phyloP scores from a whole-genome alignment of 2,797 vertebrate species.

The Nannoperca obscura region DNA sequence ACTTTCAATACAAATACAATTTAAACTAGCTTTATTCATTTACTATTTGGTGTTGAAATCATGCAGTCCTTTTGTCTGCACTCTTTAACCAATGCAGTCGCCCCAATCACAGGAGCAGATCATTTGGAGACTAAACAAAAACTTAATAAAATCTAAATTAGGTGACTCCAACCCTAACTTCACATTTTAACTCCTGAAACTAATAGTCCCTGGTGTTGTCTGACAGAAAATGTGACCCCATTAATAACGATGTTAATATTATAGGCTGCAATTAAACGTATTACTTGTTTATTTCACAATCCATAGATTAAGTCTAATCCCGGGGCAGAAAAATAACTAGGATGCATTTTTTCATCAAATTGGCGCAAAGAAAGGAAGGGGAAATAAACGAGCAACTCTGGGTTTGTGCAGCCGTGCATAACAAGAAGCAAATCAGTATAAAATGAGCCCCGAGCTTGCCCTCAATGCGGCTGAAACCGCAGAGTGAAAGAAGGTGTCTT shows the following conservation, averaged over 20 bases:
- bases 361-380: neutral
- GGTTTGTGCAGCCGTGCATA: slow-evolving; percentile 42
- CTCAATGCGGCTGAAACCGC: slow-evolving; percentile 43
- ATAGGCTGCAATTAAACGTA: neutral
- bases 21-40: neutral
- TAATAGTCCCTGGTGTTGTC: neutral
- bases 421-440: slow-evolving; percentile 49
- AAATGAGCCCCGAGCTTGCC: slow-evolving; percentile 40
- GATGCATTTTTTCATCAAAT: slow-evolving; percentile 10
- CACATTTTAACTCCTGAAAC: neutral
- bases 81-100: neutral
- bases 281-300: neutral
- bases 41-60: neutral
- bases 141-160: neutral
- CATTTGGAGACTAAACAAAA: neutral
- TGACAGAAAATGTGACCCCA: neutral
- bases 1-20: neutral
- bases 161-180: neutral
- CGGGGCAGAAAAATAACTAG: neutral
- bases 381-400: slow-evolving; percentile 11
- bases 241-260: neutral
- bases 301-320: neutral
- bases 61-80: slow-evolving; percentile 21
- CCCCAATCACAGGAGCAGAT: neutral
- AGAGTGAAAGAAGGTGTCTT: slow-evolving; percentile 65